Base-by-base conservation (phyloP, 2,888 invertebrate species). In the Steinernema carpocapsae region DNA sequence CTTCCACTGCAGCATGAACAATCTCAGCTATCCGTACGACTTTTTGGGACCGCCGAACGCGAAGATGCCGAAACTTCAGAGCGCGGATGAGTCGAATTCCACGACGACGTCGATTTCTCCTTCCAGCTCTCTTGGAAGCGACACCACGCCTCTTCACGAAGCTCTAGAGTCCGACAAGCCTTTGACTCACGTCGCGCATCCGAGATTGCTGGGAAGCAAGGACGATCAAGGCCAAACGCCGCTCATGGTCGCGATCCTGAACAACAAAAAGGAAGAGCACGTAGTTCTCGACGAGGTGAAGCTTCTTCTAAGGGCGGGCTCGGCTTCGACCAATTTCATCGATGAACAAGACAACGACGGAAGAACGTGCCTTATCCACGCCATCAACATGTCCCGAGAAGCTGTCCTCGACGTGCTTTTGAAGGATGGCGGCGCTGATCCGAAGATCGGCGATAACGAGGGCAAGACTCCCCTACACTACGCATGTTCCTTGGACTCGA, bases 211-310 rank as follows among this genome's bases (percentile, higher is more conserved):
- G 7, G 56, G 26, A 4, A 26, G 56, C 56, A 56, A 56, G 56
- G 26, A 56, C 56, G 56, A 6, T 14, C 56, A 56, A 22, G 26
- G 26, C 22, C 6, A 7, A 19, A 56, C 56, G 3, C 56, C 56
- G 24, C 56, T 56, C 26, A 56, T 56, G 22, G 56, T 56, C 22
- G 56, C 56, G 6, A 19, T 56, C n/a, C 56, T 56, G 26, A 56
- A 56, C 56, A 56, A 56, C 24, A 26, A 26, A 3, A 56, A 56
- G 26, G 3, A 3, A 3, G 56, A 56, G 26, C 24, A 56, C 12
- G 56, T 26, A 4, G 56, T 56, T 17, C 6, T 24, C 26, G 14
- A 22, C 6, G 56, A 56, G 26, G 56, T 56, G 56, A 22, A 26
- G 56, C 22, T 56, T 22, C 56, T 56, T 26, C 48, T 48, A 4